Evolutionary conservation across 2,888 invertebrate genomes (phyloP), one percentile per base, ranked within the genome.

Genomic region (Nineta flava): DNA sequence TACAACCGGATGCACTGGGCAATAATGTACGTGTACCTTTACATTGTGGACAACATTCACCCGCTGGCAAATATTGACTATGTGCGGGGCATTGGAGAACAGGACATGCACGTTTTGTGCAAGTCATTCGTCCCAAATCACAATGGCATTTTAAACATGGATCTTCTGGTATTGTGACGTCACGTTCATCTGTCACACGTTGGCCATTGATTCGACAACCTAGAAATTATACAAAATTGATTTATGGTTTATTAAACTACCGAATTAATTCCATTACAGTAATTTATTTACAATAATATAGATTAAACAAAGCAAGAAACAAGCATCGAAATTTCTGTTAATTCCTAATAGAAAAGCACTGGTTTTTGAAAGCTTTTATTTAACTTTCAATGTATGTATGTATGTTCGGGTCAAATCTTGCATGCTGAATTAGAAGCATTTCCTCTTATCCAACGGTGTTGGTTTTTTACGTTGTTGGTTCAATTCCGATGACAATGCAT

Each of bases 71-170:
- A 52, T 74, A 71, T 59, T 87, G 86, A 55, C 78, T 77, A 10
- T 74, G 71, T 1, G 67, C 66, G 6, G 83, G 80, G 63, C 94
- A 94, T 55, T 90, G 87, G 34, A 94, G 72, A 7, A 92, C 90
- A 0, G 93, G 90, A 59, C 94, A 94, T 1, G 90, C 87, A 52
- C 80, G 79, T 62, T 91, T 91, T 41, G 81, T 74, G 63, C 93
- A 93, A 13, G 81, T 81, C 57, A 92, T 67, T 49, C 76, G 73
- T 12, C 77, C 78, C 9, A 70, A 72, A 34, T 49, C 45, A 64
- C 91, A 92, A 42, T 81, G 79, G 60, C 91, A 92, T 50, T 85
- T 85, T 53, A 91, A 70, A 61, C 91, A 92, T 2, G 90, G 87
- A 67, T 91, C 91, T 62, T 87, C 87, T 41, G 82, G 79, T 42